Conservation (phyloP, 2,113 vertebrate genomes). For the Balaeniceps rex region DNA sequence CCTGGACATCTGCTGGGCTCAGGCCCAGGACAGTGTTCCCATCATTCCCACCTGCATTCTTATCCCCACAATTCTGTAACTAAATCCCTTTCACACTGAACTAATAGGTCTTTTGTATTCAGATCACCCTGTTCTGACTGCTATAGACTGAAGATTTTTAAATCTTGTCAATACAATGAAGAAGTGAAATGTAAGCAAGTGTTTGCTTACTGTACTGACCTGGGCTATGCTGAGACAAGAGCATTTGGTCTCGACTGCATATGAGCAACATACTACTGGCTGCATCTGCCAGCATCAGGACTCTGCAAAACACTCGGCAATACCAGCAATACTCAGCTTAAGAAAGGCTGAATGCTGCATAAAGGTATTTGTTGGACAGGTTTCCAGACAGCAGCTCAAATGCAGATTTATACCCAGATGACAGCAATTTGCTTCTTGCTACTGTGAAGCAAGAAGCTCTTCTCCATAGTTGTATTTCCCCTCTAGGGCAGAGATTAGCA, state of each 20-base stretch:
- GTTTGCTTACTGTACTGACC: constrained; percentile 37
- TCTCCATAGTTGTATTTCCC: background rate
- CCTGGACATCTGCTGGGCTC: background rate
- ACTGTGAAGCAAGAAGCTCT: background rate
- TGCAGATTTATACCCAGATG: background rate
- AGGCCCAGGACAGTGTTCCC: background rate
- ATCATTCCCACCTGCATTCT: background rate
- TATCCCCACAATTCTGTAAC: background rate
- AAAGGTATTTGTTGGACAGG: background rate
- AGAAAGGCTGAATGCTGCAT: background rate
- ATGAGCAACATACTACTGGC: background rate
- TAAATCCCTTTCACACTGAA: background rate
- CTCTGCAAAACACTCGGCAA: background rate
- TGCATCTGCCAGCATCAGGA: background rate
- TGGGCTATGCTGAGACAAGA: background rate
- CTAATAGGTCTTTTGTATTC: background rate
- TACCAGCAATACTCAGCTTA: background rate
- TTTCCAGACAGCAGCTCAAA: background rate
- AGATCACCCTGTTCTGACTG: background rate
- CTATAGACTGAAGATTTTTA: background rate
- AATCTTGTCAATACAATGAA: constrained; percentile 4
- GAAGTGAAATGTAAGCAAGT: constrained; percentile 11
- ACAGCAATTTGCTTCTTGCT: background rate
- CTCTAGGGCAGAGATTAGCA: constrained; percentile 7
- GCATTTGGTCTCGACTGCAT: background rate